These are phyloP conservation scores for Drosophila nannoptera DNA, from an alignment of 1,140 invertebrate genomes.

Conservation along the genomic window DNA sequence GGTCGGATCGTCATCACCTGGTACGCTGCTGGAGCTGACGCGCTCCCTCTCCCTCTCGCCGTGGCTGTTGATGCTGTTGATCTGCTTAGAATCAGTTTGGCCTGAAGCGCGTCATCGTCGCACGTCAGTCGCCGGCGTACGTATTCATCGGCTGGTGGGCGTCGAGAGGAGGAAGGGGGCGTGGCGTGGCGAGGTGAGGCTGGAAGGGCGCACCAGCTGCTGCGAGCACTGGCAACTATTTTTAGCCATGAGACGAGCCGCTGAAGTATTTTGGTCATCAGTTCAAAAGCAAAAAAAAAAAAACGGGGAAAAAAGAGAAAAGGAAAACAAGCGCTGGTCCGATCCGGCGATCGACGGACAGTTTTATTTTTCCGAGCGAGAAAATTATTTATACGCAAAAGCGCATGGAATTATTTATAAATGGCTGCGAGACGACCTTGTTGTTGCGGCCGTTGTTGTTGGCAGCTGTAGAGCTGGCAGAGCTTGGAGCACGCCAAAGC, in stretches of 20 bases:
- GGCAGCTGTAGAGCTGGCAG: too few relatives aligned
- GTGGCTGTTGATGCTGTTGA: conserved; percentile 16
- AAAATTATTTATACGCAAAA: conserved; percentile 68
- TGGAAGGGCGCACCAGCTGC: neutral
- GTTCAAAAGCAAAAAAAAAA: conserved; percentile 54
- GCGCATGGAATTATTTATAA: conserved; percentile 71
- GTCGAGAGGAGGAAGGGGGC: conserved; percentile 11
- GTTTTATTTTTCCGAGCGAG: conserved; percentile 62
- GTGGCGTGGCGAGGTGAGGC: neutral
- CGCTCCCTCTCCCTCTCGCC: neutral
- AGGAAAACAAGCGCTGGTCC: conserved; percentile 10
- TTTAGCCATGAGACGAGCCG: conserved; percentile 71
- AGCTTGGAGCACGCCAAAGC: conserved; percentile 57
- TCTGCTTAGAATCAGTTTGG: conserved; percentile 55
- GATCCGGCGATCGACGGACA: conserved; percentile 28
- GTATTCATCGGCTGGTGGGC: neutral
- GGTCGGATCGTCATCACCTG: conserved; percentile 55
- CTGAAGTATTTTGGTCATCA: conserved; percentile 75
- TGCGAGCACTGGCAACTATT: conserved; percentile 39
- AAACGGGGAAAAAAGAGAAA: neutral
- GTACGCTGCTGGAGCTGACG: conserved; percentile 39
- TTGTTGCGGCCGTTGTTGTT: conserved; percentile 18
- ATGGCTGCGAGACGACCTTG: conserved; percentile 69
- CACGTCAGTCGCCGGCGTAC: conserved; percentile 54
- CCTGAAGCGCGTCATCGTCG: conserved; percentile 65